Conservation (phyloP, 2,113 vertebrate species). For the Orycteropus afer region DNA sequence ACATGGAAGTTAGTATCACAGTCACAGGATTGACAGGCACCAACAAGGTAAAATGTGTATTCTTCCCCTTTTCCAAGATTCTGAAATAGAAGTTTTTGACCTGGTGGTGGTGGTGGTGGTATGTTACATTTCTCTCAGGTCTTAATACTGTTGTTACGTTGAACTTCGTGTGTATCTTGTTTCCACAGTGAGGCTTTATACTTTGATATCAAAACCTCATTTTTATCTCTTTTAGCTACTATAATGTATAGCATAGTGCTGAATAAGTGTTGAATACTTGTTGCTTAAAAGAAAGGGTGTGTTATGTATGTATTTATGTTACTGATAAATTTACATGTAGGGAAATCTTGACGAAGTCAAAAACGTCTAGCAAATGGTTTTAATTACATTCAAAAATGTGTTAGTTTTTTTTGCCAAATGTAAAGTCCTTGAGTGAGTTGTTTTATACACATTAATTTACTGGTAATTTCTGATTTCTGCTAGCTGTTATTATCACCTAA, state of each 20-base stretch:
- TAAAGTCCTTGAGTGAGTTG: background rate
- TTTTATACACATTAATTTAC: background rate
- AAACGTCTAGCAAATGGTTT: background rate
- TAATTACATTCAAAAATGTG: background rate
- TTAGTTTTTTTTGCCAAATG: background rate
- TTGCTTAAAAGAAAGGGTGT: background rate
- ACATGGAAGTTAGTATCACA: background rate
- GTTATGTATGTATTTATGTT: background rate
- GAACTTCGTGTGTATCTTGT: background rate
- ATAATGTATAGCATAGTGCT: background rate
- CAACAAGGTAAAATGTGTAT: background rate
- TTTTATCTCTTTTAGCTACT: background rate
- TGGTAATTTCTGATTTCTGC: background rate
- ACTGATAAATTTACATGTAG: background rate
- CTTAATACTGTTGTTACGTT: background rate
- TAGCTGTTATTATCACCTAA: background rate
- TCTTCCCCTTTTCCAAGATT: background rate
- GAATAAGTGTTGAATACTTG: background rate
- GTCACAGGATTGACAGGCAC: background rate
- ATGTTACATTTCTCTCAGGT: background rate
- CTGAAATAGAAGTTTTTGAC: background rate
- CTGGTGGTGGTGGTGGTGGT: background rate
- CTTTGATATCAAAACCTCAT: background rate
- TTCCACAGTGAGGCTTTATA: background rate
- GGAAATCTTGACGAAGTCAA: background rate